These are phyloP conservation scores for Hyposmocoma kahamanoa DNA, from an alignment of 1,140 invertebrate species.

Conservation along the genomic window DNA sequence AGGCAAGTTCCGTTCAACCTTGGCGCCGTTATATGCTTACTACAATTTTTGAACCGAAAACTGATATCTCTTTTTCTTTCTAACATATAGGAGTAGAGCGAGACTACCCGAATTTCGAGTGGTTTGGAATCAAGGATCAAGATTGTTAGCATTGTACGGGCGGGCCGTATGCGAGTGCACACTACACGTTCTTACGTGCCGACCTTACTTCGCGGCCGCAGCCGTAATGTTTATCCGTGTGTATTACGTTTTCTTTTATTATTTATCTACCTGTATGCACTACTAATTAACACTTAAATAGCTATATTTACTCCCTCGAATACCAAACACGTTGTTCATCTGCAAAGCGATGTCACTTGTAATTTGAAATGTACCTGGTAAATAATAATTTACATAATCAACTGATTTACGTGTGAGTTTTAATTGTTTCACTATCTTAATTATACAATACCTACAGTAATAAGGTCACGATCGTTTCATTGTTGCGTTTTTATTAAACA, in stretches of 20 bases:
- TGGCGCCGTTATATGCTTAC: background rate
- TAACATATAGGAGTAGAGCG: background rate
- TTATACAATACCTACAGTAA: conserved; percentile 43
- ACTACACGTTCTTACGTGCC: conserved; percentile 21
- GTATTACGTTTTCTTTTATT: background rate
- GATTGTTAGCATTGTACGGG: conserved; percentile 7
- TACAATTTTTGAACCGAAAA: background rate
- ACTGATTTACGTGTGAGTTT: conserved; percentile 28
- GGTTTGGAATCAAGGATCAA: background rate
- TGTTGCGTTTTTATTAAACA: conserved; percentile 27
- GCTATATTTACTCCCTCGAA: background rate
- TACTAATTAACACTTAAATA: background rate
- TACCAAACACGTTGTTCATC: background rate
- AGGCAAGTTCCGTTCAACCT: background rate
- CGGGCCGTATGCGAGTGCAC: conserved; percentile 2
- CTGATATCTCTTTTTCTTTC: background rate
- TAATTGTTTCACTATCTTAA: conserved; percentile 32
- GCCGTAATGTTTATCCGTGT: conserved; percentile 1
- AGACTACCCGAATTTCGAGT: background rate
- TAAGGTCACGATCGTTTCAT: conserved; percentile 53
- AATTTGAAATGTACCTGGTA: background rate
- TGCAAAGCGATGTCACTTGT: background rate
- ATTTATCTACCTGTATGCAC: background rate
- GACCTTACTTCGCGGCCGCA: conserved; percentile 36
- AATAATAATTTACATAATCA: background rate